Conservation (phyloP, 1,140 invertebrate species). For the Drosophila sturtevanti region DNA sequence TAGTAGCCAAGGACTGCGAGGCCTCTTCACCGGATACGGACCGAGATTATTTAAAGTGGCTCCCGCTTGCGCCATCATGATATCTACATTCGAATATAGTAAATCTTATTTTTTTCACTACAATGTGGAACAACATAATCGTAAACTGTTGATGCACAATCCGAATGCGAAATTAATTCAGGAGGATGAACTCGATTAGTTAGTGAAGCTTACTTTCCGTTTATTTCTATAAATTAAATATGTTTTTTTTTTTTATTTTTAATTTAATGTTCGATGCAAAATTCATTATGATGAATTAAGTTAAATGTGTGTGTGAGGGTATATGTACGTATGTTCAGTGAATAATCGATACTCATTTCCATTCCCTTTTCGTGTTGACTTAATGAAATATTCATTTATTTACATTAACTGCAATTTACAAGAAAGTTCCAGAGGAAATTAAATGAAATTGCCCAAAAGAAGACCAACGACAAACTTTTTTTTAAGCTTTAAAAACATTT, state of each 20-base stretch:
- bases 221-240: constrained; percentile 37
- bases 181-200: constrained; percentile 49
- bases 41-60: constrained; percentile 96
- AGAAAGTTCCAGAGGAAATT: constrained; percentile 37
- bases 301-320: neutral
- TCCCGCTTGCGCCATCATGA: constrained; percentile 99
- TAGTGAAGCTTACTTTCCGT: neutral
- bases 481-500: neutral
- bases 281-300: constrained; percentile 41
- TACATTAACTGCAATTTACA: constrained; percentile 52
- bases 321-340: neutral
- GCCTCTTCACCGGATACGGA: constrained; percentile 91
- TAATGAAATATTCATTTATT: constrained; percentile 58
- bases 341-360: constrained; percentile 45
- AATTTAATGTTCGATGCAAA: neutral
- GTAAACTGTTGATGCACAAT: constrained; percentile 45
- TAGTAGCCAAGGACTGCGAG: constrained; percentile 86
- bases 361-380: constrained; percentile 22
- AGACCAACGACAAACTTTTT: neutral
- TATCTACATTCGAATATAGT: constrained; percentile 96
- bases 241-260: constrained; percentile 33
- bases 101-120: constrained; percentile 92
- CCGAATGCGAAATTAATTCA: constrained; percentile 34
- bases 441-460: constrained; percentile 21
- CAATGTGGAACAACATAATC: constrained; percentile 84